phyloP scores from a whole-genome alignment of 1,140 invertebrate species.

The Gonioctena quinquepunctata region DNA sequence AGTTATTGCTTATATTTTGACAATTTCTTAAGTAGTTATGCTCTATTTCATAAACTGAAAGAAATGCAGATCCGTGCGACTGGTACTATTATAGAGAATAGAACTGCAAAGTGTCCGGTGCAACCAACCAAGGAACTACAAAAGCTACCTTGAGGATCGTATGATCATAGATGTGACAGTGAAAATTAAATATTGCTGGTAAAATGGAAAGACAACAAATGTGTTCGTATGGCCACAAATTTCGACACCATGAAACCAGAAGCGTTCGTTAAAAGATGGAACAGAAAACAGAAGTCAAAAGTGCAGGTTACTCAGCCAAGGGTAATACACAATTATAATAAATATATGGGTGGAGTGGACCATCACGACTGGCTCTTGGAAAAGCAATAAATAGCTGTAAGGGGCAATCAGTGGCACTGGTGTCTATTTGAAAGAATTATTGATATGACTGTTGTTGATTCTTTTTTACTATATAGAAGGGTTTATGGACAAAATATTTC shows the following conservation, averaged over 20 bases:
- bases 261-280: conserved; percentile 35
- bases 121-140: conserved; percentile 16
- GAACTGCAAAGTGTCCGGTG: conserved; percentile 30
- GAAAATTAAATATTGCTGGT: conserved; percentile 32
- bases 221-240: conserved; percentile 32
- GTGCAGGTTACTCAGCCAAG: conserved; percentile 1
- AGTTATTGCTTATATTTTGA: conserved; percentile 46
- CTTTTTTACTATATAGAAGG: conserved; percentile 11
- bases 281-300: conserved; percentile 24
- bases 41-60: conserved; percentile 42
- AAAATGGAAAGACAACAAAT: conserved; percentile 36
- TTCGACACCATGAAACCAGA: conserved; percentile 37
- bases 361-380: conserved; percentile 29
- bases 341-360: conserved; percentile 20
- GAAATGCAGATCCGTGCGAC: conserved; percentile 44
- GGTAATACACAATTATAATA: not conserved
- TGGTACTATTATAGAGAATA: conserved; percentile 38
- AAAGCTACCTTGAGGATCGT: conserved; percentile 28
- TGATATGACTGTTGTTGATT: conserved; percentile 23
- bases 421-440: conserved; percentile 16
- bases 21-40: conserved; percentile 50
- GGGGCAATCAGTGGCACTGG: conserved; percentile 30
- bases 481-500: conserved; percentile 21
- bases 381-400: conserved; percentile 24
- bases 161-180: conserved; percentile 34